These are phyloP conservation scores for Drosophila saltans DNA, from an alignment of 1,140 invertebrate species.

Conservation along the genomic window DNA sequence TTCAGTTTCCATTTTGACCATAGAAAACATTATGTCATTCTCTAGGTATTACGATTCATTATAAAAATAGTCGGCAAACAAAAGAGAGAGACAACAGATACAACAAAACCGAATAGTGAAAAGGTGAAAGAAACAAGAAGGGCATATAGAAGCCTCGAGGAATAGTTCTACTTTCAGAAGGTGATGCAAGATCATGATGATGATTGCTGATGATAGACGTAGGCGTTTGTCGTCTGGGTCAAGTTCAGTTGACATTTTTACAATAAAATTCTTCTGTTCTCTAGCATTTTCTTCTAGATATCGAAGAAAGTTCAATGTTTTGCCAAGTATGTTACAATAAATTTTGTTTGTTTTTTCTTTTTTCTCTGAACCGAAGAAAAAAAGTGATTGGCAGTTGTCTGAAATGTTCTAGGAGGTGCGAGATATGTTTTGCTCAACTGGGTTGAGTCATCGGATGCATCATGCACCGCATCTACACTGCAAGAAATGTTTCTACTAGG, in stretches of 20 bases:
- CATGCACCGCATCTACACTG: slow-evolving; percentile 4
- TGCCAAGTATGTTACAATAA: slow-evolving; percentile 49
- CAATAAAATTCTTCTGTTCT: slow-evolving; percentile 36
- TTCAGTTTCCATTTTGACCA: slow-evolving; percentile 48
- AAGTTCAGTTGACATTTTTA: slow-evolving; percentile 69
- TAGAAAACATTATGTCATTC: slow-evolving; percentile 54
- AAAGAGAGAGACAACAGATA: slow-evolving; percentile 21
- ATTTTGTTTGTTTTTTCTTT: slow-evolving; percentile 25
- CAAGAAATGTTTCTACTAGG: not conserved
- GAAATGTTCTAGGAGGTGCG: slow-evolving; percentile 28
- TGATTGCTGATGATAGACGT: slow-evolving; percentile 37
- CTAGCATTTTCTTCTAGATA: not conserved
- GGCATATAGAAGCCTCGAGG: slow-evolving; percentile 31
- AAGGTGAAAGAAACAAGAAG: slow-evolving; percentile 37
- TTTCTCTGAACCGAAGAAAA: not conserved
- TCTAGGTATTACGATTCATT: slow-evolving; percentile 28
- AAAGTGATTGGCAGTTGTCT: slow-evolving; percentile 35
- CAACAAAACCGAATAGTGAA: slow-evolving; percentile 2
- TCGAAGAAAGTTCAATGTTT: slow-evolving; percentile 50
- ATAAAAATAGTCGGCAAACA: slow-evolving; percentile 29
- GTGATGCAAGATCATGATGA: slow-evolving; percentile 42
- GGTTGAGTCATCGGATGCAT: slow-evolving; percentile 18
- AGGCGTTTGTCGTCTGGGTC: slow-evolving; percentile 63
- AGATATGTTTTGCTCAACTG: slow-evolving; percentile 23
- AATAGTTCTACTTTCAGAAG: slow-evolving; percentile 54